Conservation (phyloP, 1,140 invertebrate species). For the Drosophila virilis region DNA sequence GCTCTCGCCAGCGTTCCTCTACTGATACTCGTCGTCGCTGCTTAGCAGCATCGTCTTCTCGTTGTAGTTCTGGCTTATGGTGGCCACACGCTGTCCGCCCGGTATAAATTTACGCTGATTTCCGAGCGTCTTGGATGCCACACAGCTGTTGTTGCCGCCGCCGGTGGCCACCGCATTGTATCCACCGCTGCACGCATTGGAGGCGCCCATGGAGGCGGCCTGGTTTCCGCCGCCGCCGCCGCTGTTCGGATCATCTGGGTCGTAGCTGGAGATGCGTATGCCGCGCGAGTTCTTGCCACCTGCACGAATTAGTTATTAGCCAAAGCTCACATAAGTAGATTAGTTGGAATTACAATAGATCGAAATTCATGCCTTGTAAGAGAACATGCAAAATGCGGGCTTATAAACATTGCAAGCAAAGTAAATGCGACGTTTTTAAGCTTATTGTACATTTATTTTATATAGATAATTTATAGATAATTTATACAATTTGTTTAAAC, state of each 20-base stretch:
- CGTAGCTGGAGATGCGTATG: constrained; percentile 88
- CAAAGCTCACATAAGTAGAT: constrained; percentile 5
- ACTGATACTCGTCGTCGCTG: constrained; percentile 98
- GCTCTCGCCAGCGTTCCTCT: constrained; percentile 86
- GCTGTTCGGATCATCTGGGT: constrained; percentile 87
- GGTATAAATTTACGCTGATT: constrained; percentile 85
- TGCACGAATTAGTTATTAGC: constrained; percentile 59
- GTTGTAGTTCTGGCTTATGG: constrained; percentile 94
- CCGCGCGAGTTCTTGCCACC: constrained; percentile 88
- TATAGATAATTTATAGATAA: constrained; percentile 64
- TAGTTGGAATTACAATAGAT: neutral
- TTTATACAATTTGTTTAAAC: constrained; percentile 62
- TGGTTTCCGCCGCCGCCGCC: constrained; percentile 48
- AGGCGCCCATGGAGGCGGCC: constrained; percentile 46
- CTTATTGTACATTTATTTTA: constrained; percentile 80
- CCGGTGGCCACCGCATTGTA: constrained; percentile 82
- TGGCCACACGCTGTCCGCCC: constrained; percentile 88
- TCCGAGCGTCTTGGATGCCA: constrained; percentile 84
- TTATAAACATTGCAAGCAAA: constrained; percentile 42
- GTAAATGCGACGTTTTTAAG: constrained; percentile 55
- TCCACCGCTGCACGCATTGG: constrained; percentile 52
- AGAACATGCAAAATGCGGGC: constrained; percentile 41
- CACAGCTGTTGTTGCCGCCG: constrained; percentile 57
- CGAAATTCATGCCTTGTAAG: constrained; percentile 35
- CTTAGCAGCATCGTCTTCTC: constrained; percentile 98